These are phyloP conservation scores for Polymixis lichenea DNA, from an alignment of 2,888 invertebrate species.

Conservation along the genomic window DNA sequence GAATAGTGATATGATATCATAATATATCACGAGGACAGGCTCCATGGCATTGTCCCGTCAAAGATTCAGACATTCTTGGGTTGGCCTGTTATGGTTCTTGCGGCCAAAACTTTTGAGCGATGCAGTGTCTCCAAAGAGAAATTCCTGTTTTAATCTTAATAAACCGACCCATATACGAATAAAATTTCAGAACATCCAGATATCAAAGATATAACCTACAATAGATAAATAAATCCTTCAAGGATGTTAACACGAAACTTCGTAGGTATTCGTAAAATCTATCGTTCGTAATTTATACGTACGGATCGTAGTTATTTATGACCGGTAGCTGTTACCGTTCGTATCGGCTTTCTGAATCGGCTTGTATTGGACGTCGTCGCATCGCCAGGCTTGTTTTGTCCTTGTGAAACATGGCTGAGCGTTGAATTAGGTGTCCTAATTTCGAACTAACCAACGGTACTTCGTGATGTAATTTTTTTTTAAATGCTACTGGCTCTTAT, in stretches of 20 bases:
- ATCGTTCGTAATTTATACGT: constrained; percentile 26
- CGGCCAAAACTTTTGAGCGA: too few species aligned
- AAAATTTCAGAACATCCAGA: background rate
- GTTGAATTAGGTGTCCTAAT: constrained; percentile 40
- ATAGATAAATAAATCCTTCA: constrained; percentile 7
- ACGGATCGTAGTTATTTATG: constrained; percentile 46
- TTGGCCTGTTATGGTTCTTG: too few species aligned
- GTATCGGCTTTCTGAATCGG: constrained; percentile 39
- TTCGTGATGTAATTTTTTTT: background rate
- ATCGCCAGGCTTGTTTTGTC: constrained; percentile 43
- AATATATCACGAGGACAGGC: too few species aligned
- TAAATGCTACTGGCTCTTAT: too few species aligned
- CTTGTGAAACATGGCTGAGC: constrained; percentile 47
- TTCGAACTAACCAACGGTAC: constrained; percentile 29
- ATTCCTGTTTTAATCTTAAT: too few species aligned
- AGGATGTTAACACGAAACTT: constrained; percentile 16
- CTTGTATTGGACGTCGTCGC: constrained; percentile 30
- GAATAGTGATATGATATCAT: too few species aligned
- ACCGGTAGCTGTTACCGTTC: constrained; percentile 32
- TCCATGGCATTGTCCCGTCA: too few species aligned
- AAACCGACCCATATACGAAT: too few species aligned
- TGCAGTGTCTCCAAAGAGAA: too few species aligned
- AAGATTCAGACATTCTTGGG: too few species aligned
- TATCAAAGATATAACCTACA: background rate
- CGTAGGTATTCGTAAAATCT: constrained; percentile 21